Conservation (phyloP, 2,888 invertebrate species). For the Ellobium chinense region DNA sequence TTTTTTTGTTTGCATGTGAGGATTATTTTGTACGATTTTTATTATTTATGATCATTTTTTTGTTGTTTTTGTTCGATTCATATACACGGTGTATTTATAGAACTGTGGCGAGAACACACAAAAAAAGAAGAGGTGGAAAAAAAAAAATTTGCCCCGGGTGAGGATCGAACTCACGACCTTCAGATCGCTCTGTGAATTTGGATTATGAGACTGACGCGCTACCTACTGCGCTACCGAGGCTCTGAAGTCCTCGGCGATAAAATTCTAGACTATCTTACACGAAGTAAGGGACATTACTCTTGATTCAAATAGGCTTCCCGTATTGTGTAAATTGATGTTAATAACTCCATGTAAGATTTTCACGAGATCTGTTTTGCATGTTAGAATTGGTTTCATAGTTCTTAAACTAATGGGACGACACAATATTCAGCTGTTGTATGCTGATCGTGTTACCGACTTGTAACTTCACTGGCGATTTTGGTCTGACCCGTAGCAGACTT, state of each 20-base stretch:
- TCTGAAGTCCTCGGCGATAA: background rate
- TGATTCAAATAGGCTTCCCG: background rate
- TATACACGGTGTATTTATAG: too few relatives aligned
- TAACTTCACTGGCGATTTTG: background rate
- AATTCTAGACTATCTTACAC: background rate
- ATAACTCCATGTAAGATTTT: too few relatives aligned
- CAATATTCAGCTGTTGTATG: background rate
- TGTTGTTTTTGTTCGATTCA: too few relatives aligned
- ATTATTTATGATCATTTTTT: too few relatives aligned
- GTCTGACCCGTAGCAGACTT: background rate
- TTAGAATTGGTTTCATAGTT: background rate
- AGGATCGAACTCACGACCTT: constrained; percentile 94
- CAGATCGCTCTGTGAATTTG: constrained; percentile 80
- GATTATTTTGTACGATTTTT: too few relatives aligned
- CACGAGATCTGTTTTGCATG: too few relatives aligned
- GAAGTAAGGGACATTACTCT: background rate
- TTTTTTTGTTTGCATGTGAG: too few relatives aligned
- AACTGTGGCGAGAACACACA: too few relatives aligned
- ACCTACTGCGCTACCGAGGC: constrained; percentile 93
- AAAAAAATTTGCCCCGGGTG: constrained; percentile 23
- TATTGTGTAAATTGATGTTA: background rate
- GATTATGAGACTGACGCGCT: constrained; percentile 93
- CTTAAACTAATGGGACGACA: background rate
- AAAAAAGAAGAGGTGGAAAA: background rate
- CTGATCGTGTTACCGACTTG: too few relatives aligned